These are phyloP conservation scores for Stenchaetothrips biformis DNA, from an alignment of 2,888 invertebrate species.

Conservation along the genomic window DNA sequence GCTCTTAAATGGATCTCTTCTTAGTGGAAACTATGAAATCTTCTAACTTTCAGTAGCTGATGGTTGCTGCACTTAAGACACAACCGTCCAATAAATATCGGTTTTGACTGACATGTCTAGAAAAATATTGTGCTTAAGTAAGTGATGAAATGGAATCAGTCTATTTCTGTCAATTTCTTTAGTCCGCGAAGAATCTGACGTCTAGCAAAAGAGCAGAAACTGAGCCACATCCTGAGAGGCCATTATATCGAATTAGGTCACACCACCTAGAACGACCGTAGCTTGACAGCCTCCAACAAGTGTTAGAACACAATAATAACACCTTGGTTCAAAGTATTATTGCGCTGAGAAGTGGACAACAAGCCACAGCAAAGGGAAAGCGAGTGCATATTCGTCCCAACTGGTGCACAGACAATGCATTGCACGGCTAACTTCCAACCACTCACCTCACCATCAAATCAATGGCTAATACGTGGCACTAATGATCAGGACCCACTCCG, in stretches of 20 bases:
- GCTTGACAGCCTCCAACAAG: background rate
- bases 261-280: background rate
- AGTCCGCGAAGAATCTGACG: background rate
- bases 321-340: background rate
- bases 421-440: background rate
- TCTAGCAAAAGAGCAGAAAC: background rate
- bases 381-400: background rate
- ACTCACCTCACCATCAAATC: background rate
- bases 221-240: background rate
- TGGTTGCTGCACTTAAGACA: no score
- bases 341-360: background rate
- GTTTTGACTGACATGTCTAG: no score
- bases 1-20: no score
- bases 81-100: no score
- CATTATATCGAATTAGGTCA: constrained; percentile 2
- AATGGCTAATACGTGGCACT: no score
- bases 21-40: no score
- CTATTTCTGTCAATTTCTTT: no score
- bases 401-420: background rate
- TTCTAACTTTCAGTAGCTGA: no score
- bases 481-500: no score
- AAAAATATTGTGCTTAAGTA: no score
- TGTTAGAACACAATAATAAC: background rate
- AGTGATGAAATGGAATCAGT: no score
- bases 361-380: background rate